These are phyloP conservation scores for Okapia johnstoni DNA, from an alignment of 2,113 vertebrate species.

Conservation along the genomic window DNA sequence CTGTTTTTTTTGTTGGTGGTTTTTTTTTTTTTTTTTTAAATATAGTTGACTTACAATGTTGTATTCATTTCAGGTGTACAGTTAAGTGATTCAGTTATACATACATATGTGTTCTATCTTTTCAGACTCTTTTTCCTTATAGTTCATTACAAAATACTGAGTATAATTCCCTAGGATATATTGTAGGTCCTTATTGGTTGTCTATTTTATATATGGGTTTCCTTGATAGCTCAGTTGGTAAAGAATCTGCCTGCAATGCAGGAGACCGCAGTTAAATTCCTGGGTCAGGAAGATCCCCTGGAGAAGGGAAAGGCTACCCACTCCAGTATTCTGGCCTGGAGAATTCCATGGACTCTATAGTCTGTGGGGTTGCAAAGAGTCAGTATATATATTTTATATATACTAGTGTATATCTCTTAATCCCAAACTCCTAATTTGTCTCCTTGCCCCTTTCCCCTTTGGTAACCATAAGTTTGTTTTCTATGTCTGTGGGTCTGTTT, in stretches of 20 bases:
- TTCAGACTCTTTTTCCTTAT: neutral
- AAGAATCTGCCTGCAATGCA: fast-evolving
- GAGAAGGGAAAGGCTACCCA: neutral
- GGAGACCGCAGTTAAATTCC: neutral
- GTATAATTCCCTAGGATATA: neutral
- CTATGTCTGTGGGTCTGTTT: neutral
- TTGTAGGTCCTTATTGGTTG: neutral
- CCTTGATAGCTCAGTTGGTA: neutral
- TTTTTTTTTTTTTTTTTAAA: neutral
- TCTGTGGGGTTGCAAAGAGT: neutral
- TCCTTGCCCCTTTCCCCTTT: neutral
- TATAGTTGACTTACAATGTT: neutral
- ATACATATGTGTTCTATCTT: neutral
- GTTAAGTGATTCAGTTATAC: neutral
- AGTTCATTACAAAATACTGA: neutral
- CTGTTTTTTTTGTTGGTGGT: neutral
- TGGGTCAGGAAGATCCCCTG: neutral
- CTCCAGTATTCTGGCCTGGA: neutral
- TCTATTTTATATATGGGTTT: neutral
- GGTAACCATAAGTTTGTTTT: neutral
- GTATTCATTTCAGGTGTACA: neutral
- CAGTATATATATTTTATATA: neutral
- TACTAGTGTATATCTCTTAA: neutral
- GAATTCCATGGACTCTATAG: neutral
- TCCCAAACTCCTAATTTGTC: neutral